Percentiles rank a stretch among this genome's conserved stretches.
Conservation (phyloP, 1,140 invertebrate genomes). For the Trichonephila inaurata region DNA sequence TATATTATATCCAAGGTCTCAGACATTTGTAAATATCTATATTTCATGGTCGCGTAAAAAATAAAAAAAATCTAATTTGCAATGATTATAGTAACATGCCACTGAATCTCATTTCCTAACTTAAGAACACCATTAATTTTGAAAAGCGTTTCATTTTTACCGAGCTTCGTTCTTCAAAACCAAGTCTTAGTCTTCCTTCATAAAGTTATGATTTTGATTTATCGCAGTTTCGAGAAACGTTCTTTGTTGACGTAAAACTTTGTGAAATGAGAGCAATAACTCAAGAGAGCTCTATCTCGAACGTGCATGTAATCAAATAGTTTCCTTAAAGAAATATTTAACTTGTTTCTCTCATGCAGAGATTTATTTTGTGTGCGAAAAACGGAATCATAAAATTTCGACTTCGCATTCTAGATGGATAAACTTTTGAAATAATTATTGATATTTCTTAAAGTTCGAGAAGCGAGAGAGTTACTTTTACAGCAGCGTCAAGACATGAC, state of each 20-base stretch:
- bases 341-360: neutral
- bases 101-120: neutral
- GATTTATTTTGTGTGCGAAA: neutral
- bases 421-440: constrained; percentile 13
- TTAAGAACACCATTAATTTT: neutral
- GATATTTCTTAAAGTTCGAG: constrained; percentile 5
- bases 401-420: neutral
- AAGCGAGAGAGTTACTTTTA: neutral
- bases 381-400: constrained; percentile 5
- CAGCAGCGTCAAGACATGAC: neutral
- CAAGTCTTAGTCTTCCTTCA: neutral
- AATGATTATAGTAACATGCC: neutral
- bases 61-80: neutral
- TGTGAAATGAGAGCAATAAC: constrained; percentile 3
- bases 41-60: neutral
- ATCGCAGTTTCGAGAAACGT: neutral
- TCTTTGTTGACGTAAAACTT: neutral
- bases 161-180: neutral
- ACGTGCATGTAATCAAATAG: neutral
- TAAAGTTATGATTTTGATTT: neutral
- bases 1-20: too few relatives aligned
- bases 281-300: neutral
- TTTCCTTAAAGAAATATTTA: constrained; percentile 19
- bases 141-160: neutral
- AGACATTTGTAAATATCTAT: neutral